Percentiles rank a stretch among this genome's conserved stretches.
Conservation (phyloP, 2,113 vertebrate species). For the Pomatorhinus ruficollis region DNA sequence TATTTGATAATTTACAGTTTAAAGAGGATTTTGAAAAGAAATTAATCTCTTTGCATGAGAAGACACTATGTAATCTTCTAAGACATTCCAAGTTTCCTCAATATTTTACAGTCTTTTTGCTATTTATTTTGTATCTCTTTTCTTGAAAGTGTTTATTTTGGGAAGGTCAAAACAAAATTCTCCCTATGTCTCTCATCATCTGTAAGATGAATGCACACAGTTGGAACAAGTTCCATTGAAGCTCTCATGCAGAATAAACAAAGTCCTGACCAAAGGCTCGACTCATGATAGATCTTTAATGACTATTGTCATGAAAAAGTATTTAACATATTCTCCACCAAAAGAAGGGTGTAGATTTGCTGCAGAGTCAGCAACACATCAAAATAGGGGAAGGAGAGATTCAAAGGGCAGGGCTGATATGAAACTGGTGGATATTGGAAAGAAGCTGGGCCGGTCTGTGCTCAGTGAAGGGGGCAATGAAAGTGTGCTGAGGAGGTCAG, state of each 20-base stretch:
- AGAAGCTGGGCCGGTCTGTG: not conserved
- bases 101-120: conserved; percentile 47
- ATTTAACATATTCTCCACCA: conserved; percentile 20
- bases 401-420: not conserved
- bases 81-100: conserved; percentile 35
- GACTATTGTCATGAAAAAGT: conserved; percentile 64
- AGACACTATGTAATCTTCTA: conserved; percentile 35
- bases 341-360: not conserved
- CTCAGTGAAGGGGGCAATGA: not conserved
- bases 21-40: conserved; percentile 27
- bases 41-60: conserved; percentile 8
- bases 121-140: conserved; percentile 68
- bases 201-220: conserved; percentile 45
- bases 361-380: conserved; percentile 23
- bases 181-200: conserved; percentile 51
- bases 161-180: conserved; percentile 63
- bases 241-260: conserved; percentile 52
- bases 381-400: not conserved
- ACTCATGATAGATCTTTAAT: conserved; percentile 66
- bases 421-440: not conserved
- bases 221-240: conserved; percentile 55
- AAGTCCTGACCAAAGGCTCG: conserved; percentile 37
- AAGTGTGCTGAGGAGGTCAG: not conserved
- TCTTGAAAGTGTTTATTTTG: conserved; percentile 59
- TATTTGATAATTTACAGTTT: conserved; percentile 22